phyloP scores from a whole-genome alignment of 1,140 invertebrate genomes.

The Venturia canescens region DNA sequence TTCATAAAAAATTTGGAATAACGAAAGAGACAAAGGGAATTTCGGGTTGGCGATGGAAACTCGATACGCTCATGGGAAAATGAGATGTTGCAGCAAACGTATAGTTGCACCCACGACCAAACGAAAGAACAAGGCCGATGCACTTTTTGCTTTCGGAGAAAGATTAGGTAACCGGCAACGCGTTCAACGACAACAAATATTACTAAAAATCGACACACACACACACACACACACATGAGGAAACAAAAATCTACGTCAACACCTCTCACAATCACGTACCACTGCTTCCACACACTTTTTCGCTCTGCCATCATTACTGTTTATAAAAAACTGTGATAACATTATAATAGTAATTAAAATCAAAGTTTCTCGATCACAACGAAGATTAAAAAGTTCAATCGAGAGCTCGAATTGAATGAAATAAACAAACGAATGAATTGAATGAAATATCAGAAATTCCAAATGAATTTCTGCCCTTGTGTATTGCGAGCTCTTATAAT shows the following conservation, averaged over 20 bases:
- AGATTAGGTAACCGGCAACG: constrained; percentile 48
- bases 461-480: too few species aligned
- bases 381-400: too few species aligned
- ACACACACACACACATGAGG: not conserved
- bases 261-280: too few species aligned
- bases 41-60: constrained; percentile 33
- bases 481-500: too few species aligned
- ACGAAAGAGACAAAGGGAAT: not conserved
- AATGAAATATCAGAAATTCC: too few species aligned
- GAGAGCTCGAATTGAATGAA: too few species aligned
- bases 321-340: too few species aligned
- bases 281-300: too few species aligned
- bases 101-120: not conserved
- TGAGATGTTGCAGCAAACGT: constrained; percentile 3
- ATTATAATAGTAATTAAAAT: too few species aligned
- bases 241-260: not conserved
- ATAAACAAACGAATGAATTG: too few species aligned
- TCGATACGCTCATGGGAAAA: constrained; percentile 10
- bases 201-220: not conserved
- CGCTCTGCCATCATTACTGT: too few species aligned
- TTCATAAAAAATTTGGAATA: not conserved
- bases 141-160: constrained; percentile 46
- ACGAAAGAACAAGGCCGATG: constrained; percentile 41
- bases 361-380: too few species aligned
- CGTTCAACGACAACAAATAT: not conserved